These are phyloP conservation scores for Muricea muricata DNA, from an alignment of 92 coral and sea anemone genomes.

Conservation along the genomic window DNA sequence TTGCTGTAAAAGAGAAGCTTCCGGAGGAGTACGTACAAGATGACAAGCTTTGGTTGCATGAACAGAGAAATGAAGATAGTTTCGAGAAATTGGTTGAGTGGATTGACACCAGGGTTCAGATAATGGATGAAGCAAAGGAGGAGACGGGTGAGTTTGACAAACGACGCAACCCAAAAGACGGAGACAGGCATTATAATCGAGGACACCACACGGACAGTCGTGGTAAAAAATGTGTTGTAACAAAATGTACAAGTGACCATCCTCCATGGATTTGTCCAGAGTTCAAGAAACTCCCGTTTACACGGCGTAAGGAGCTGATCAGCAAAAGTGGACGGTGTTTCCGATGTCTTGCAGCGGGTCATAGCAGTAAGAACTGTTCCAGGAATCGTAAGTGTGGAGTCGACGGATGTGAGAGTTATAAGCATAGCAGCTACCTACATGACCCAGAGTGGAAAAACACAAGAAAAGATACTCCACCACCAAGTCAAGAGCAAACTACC, in stretches of 20 bases:
- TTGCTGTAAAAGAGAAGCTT: slow-evolving; percentile 53
- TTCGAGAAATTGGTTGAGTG: slow-evolving; percentile 8
- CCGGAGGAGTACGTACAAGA: slow-evolving; percentile 52
- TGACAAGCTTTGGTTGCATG: slow-evolving; percentile 55
- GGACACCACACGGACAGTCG: neutral
- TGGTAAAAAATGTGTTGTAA: neutral
- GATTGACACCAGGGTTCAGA: slow-evolving; percentile 7
- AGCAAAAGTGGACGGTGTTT: slow-evolving; percentile 27
- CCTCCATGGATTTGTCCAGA: slow-evolving; percentile 49
- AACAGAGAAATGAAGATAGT: slow-evolving; percentile 37
- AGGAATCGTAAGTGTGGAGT: slow-evolving; percentile 45
- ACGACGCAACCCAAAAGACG: neutral
- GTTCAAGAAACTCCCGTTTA: slow-evolving; percentile 35
- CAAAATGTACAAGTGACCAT: slow-evolving; percentile 8
- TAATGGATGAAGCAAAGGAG: slow-evolving; percentile 48
- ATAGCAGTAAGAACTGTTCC: slow-evolving; percentile 10
- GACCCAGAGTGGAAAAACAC: no score
- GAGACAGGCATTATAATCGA: neutral
- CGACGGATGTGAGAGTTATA: slow-evolving; percentile 29
- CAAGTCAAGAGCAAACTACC: no score
- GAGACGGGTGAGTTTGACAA: slow-evolving; percentile 24
- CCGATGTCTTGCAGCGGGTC: slow-evolving; percentile 44
- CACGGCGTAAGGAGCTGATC: slow-evolving; percentile 38
- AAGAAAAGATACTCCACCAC: no score
- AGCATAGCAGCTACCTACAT: slow-evolving; percentile 57